Evolutionary conservation across 2,888 invertebrate species (phyloP).

Genomic region (Ectobius pallidus): DNA sequence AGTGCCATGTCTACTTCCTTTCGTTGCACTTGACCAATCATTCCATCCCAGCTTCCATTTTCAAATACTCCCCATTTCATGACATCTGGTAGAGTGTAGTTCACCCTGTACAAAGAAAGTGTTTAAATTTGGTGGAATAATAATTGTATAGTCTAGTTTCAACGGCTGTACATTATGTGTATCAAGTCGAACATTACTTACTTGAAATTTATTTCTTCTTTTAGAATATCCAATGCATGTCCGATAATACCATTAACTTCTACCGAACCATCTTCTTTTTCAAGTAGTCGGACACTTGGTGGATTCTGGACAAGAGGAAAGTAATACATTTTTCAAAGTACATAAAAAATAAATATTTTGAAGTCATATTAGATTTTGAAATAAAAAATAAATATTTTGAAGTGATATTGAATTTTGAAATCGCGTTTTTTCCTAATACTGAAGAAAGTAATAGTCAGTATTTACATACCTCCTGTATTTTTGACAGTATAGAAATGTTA

Average conservation of each 20-base stretch:
- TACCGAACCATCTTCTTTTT: background rate
- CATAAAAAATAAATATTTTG: no score
- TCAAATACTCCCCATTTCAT: background rate
- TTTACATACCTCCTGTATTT: no score
- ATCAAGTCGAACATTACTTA: background rate
- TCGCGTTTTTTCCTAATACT: no score
- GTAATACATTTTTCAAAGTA: no score
- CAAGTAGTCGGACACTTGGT: background rate
- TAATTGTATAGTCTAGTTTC: no score
- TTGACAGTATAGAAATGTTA: no score
- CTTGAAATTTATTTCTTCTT: background rate
- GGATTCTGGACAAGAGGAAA: background rate
- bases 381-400: no score
- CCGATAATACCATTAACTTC: background rate
- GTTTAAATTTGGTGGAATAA: no score
- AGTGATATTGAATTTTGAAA: no score
- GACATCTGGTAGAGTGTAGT: background rate
- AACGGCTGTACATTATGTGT: no score
- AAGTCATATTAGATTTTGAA: no score
- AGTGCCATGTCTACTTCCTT: background rate
- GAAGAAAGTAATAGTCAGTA: no score
- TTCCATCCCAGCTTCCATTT: background rate
- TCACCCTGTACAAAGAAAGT: background rate
- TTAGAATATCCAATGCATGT: background rate
- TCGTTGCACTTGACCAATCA: background rate